A percentile compares a stretch with the other conserved stretches of the same genome.
Evolutionary conservation across 2,113 vertebrate species (phyloP).

Genomic region (Hylia prasina): DNA sequence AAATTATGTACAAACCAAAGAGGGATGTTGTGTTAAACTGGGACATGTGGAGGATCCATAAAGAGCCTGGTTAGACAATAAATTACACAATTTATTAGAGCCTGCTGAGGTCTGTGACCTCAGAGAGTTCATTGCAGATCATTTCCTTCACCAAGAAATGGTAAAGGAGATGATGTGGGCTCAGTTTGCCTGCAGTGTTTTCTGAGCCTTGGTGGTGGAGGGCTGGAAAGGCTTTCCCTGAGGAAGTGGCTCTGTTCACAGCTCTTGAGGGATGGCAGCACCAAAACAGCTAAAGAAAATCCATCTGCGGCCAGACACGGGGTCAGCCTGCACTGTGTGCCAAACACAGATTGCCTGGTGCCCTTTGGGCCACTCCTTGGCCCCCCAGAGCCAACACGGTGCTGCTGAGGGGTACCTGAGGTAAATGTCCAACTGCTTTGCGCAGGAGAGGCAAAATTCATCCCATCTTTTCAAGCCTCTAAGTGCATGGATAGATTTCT

Average conservation of each 20-base stretch:
- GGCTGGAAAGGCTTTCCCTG: not conserved
- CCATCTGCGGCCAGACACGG: not conserved
- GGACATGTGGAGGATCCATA: not conserved
- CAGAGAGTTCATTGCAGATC: not conserved
- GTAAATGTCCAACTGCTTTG: not conserved
- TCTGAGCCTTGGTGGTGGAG: not conserved
- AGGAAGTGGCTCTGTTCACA: not conserved
- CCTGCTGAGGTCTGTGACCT: not conserved
- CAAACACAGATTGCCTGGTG: not conserved
- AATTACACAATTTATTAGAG: not conserved
- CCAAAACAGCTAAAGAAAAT: not conserved
- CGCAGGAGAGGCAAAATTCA: not conserved
- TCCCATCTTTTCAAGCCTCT: not conserved
- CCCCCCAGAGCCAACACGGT: rapidly evolving
- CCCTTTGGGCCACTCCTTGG: not conserved
- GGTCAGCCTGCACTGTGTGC: not conserved
- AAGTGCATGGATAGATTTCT: not conserved
- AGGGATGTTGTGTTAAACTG: not conserved
- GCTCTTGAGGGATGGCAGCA: not conserved
- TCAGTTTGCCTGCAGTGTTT: not conserved
- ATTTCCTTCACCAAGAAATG: not conserved
- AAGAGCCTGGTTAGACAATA: not conserved
- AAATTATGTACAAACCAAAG: not conserved
- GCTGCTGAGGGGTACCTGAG: not conserved
- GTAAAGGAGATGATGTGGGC: not conserved